A percentile compares a stretch with the other conserved stretches of the same genome.
These are phyloP conservation scores for Stictonetta naevosa DNA, from an alignment of 2,113 vertebrate genomes.

Conservation along the genomic window DNA sequence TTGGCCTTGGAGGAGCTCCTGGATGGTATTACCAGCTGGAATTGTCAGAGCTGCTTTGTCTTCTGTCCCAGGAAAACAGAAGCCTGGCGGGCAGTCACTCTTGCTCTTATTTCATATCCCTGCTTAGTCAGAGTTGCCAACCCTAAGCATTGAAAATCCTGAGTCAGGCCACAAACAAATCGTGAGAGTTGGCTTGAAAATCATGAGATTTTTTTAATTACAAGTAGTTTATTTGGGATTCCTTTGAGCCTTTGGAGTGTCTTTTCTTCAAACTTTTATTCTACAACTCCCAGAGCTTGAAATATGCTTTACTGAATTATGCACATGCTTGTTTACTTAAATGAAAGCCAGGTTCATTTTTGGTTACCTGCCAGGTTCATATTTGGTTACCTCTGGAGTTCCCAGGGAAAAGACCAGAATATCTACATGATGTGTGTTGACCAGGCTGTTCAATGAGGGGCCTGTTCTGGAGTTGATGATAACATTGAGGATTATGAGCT, in stretches of 20 bases:
- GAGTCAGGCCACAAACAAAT: conserved; percentile 66
- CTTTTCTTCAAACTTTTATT: neutral
- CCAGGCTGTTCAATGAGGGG: neutral
- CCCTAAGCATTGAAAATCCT: conserved; percentile 53
- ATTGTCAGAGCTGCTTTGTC: conserved; percentile 70
- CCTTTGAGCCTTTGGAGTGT: neutral
- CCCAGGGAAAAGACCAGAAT: neutral
- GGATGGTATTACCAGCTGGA: conserved; percentile 68
- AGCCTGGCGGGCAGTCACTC: conserved; percentile 57
- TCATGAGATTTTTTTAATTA: conserved; percentile 51
- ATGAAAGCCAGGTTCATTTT: neutral
- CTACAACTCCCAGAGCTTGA: neutral
- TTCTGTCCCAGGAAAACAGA: conserved; percentile 70
- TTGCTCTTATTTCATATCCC: conserved; percentile 60
- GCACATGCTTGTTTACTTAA: neutral
- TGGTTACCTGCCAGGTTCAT: conserved; percentile 1
- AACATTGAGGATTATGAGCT: neutral
- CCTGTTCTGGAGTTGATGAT: neutral
- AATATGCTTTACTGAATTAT: neutral
- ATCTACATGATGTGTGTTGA: neutral
- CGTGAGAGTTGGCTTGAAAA: conserved; percentile 59
- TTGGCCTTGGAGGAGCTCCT: conserved; percentile 60
- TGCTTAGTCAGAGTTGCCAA: conserved; percentile 66
- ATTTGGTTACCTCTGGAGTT: conserved; percentile 13
- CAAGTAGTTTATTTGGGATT: conserved; percentile 38